phyloP scores from a whole-genome alignment of 2,797 vertebrate genomes.

The Florisuga fusca region DNA sequence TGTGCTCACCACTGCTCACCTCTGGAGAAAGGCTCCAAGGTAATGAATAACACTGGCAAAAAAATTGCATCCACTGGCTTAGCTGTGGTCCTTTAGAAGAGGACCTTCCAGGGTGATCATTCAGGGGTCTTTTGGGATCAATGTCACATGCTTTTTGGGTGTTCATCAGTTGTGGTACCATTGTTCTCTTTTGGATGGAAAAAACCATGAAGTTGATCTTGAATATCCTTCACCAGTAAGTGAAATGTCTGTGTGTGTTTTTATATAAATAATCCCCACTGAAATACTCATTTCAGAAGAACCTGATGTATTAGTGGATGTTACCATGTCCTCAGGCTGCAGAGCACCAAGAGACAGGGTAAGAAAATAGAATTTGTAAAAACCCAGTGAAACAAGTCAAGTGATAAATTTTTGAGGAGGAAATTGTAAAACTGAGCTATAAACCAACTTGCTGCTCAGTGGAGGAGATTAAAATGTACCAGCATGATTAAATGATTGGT shows the following conservation, averaged over 20 bases:
- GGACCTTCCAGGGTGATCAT: background rate
- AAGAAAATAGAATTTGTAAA: background rate
- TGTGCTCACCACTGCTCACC: background rate
- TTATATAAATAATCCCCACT: background rate
- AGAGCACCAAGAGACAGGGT: background rate
- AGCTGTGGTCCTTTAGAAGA: background rate
- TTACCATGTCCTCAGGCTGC: background rate
- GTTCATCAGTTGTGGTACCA: background rate
- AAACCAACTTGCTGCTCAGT: background rate
- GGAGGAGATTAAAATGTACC: background rate
- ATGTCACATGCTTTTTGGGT: background rate
- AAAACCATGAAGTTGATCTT: background rate
- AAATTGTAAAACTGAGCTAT: background rate
- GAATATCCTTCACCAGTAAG: background rate
- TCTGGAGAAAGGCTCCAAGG: background rate
- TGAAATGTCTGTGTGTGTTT: background rate
- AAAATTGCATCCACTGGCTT: background rate
- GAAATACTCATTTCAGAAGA: background rate
- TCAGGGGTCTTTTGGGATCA: background rate
- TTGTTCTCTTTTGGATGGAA: background rate
- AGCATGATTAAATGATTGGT: background rate
- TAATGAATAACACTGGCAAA: background rate
- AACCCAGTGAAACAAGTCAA: background rate
- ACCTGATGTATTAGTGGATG: background rate
- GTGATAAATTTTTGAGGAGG: background rate